A percentile compares a stretch with the other conserved stretches of the same genome.
These are phyloP conservation scores for Troilus luridus DNA, from an alignment of 2,888 invertebrate species.

Conservation along the genomic window DNA sequence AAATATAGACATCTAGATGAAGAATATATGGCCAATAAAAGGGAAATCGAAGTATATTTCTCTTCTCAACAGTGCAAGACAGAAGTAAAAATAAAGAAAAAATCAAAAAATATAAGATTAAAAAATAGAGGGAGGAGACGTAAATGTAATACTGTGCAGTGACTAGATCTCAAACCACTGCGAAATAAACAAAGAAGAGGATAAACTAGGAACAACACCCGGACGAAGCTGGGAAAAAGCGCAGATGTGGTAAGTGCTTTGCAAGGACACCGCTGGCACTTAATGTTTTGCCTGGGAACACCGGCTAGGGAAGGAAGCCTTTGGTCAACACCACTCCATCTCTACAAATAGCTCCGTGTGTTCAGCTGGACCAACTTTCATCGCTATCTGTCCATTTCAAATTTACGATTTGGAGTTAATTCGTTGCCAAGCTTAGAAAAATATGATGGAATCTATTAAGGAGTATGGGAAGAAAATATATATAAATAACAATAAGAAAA, in stretches of 20 bases:
- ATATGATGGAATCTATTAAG: too few relatives aligned
- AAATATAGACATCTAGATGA: too few relatives aligned
- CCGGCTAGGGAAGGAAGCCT: neutral
- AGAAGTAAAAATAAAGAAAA: too few relatives aligned
- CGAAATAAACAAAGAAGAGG: neutral
- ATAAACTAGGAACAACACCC: neutral
- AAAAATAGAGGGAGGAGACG: too few relatives aligned
- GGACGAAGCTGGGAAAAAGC: neutral
- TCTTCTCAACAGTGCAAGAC: neutral
- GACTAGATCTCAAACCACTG: neutral
- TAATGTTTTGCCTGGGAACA: neutral
- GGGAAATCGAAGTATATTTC: neutral
- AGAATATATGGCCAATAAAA: too few relatives aligned
- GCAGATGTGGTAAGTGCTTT: slow-evolving; percentile 19
- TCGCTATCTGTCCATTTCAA: neutral
- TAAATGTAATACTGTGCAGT: neutral
- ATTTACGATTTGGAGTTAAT: neutral
- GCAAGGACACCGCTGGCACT: slow-evolving; percentile 11
- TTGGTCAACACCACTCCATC: slow-evolving; percentile 22
- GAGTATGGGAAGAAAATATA: too few relatives aligned
- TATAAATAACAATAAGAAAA: too few relatives aligned
- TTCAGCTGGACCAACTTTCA: neutral
- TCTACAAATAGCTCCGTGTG: neutral
- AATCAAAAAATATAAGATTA: too few relatives aligned
- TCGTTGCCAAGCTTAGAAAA: neutral